Conservation (phyloP, 1,140 invertebrate species). For the Drosophila rufa region DNA sequence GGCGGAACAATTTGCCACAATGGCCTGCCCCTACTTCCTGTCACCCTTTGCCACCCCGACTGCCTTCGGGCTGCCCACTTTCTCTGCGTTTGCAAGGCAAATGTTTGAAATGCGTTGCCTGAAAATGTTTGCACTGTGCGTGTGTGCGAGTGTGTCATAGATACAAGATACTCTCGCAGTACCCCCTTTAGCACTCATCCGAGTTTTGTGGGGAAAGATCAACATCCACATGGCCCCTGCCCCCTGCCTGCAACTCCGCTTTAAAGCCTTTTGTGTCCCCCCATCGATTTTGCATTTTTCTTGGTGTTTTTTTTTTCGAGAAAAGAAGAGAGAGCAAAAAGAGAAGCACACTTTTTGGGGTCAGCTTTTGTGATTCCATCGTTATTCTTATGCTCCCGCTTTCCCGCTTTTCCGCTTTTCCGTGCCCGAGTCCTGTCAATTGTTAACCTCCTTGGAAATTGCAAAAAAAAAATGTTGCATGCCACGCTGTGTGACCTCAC, state of each 20-base stretch:
- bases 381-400: slow-evolving; percentile 28
- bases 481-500: slow-evolving; percentile 53
- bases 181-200: neutral
- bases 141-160: slow-evolving; percentile 53
- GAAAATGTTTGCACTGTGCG: slow-evolving; percentile 58
- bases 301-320: neutral
- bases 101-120: slow-evolving; percentile 60
- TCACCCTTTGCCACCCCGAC: neutral
- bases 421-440: slow-evolving; percentile 44
- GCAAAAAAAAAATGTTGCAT: slow-evolving; percentile 48
- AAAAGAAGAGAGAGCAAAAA: neutral
- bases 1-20: slow-evolving; percentile 60
- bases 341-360: slow-evolving; percentile 23
- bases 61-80: neutral
- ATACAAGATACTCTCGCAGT: slow-evolving; percentile 30
- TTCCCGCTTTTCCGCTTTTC: slow-evolving; percentile 24
- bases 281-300: slow-evolving; percentile 75
- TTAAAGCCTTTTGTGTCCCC: slow-evolving; percentile 56
- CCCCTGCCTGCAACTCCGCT: slow-evolving; percentile 7
- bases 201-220: slow-evolving; percentile 39
- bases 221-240: slow-evolving; percentile 14
- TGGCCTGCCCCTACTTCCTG: slow-evolving; percentile 23
- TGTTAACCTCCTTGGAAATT: slow-evolving; percentile 46
- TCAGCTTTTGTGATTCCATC: slow-evolving; percentile 31
- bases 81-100: slow-evolving; percentile 20